A percentile compares a stretch with the other conserved stretches of the same genome.
Evolutionary conservation across 1,140 invertebrate genomes (phyloP).

Genomic region (Orius insidiosus): DNA sequence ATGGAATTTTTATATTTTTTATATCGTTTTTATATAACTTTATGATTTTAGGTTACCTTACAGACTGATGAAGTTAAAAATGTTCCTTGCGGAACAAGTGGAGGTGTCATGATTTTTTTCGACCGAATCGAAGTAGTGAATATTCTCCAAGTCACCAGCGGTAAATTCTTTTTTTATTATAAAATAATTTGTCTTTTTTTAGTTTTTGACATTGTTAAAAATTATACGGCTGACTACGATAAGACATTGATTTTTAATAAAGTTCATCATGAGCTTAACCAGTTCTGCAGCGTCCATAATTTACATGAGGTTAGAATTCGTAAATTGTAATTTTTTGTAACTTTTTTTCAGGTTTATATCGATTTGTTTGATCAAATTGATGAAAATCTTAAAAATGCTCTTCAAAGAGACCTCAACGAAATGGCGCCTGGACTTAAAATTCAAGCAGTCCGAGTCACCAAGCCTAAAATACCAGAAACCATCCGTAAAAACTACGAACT

Average conservation of each 20-base stretch:
- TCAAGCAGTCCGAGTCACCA: conserved; percentile 75
- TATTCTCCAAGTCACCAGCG: conserved; percentile 51
- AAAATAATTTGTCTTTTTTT: no score
- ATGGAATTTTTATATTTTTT: no score
- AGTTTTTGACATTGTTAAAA: conserved; percentile 79
- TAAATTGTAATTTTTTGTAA: neutral
- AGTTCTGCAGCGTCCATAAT: conserved; percentile 77
- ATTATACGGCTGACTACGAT: conserved; percentile 84
- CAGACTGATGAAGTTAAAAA: conserved; percentile 90
- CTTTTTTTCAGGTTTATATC: conserved; percentile 47
- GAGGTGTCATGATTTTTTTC: conserved; percentile 87
- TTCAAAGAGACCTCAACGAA: conserved; percentile 65
- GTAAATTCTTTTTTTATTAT: no score
- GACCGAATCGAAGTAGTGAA: conserved; percentile 88
- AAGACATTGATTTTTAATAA: conserved; percentile 82
- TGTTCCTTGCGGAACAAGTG: conserved; percentile 84
- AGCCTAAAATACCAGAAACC: conserved; percentile 81
- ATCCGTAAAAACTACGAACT: conserved; percentile 83
- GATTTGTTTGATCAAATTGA: conserved; percentile 88
- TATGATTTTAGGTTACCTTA: conserved; percentile 51
- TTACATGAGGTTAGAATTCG: conserved; percentile 44
- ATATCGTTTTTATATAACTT: neutral
- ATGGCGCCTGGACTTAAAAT: conserved; percentile 72
- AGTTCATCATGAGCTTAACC: conserved; percentile 84
- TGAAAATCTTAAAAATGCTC: conserved; percentile 69